Evolutionary conservation across 2,797 vertebrate species (phyloP), one percentile per base, ranked within the genome.

Genomic region (Taenioides sp.): DNA sequence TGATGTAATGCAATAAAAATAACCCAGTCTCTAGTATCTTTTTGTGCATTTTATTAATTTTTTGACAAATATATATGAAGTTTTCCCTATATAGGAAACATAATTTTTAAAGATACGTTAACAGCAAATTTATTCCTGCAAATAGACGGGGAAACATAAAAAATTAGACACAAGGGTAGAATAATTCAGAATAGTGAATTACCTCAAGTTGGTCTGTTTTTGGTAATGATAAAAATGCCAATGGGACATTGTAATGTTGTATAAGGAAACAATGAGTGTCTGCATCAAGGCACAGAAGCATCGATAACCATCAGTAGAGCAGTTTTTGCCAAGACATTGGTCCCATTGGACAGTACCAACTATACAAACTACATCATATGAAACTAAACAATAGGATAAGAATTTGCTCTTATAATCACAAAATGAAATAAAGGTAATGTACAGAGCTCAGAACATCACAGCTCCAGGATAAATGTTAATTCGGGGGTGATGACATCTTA

Each of bases 61-160:
- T 94, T 92, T 93, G 91, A 94, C 93, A 94, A 93, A 94, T 94
- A 95, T 94, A 94, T 94, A 93, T 93, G 91, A 92, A 92, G 87
- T 79, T 89, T 92, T 91, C 87, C 90, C 91, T 90, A 87, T 82
- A 66, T 77, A 86, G 92, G 91, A 92, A 92, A 93, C 90, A 91
- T 91, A 90, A 90, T 93, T 88, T 59, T 91, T 80, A 91, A 92
- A 92, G 89, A 92, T 91, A 89, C 87, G 88, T 91, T 92, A 93
- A 93, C 93, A 93, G 91, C 90, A 94, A 93, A 93, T 86, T 85
- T 72, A 88, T 86, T 89, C 86, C 90, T 91, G 91, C 84, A 89
- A 87, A 86, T 85, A 87, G 85, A 91, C 43, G 89, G 84, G 49
- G 85, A 91, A 91, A 88, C 86, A 83, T 86, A 85, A 85, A 70